Percentiles rank a stretch among this genome's conserved stretches.
phyloP scores from a whole-genome alignment of 92 coral and sea anemone genomes.

The Palythoa heliodiscus region DNA sequence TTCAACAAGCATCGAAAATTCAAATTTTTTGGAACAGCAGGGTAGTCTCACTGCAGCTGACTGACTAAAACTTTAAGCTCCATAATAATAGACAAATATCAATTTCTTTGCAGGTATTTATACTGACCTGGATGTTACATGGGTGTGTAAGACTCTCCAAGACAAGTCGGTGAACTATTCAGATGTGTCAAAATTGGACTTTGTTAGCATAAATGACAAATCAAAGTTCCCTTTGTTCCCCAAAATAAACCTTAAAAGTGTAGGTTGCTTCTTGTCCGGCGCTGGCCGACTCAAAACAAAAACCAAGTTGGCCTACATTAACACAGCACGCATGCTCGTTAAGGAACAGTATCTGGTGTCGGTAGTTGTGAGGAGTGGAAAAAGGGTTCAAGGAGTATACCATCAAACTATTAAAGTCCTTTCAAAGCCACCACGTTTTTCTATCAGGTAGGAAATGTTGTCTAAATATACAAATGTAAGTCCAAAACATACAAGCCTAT shows the following conservation, averaged over 20 bases:
- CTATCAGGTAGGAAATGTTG: neutral
- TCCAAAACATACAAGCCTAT: no score
- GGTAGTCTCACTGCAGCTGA: no score
- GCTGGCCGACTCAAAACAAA: neutral
- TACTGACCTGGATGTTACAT: constrained; percentile 6
- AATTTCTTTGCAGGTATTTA: neutral
- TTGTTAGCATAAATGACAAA: neutral
- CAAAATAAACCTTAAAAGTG: no score
- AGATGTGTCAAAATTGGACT: neutral
- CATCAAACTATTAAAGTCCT: neutral
- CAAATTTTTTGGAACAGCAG: neutral
- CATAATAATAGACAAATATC: neutral
- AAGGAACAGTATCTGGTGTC: neutral
- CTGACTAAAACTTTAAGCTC: no score
- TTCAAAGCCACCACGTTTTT: constrained; percentile 6
- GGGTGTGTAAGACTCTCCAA: neutral
- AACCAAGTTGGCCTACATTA: neutral
- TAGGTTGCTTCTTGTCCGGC: neutral
- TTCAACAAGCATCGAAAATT: no score
- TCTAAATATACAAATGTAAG: neutral
- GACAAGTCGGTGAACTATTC: neutral
- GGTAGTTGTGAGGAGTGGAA: neutral
- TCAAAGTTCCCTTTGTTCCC: neutral
- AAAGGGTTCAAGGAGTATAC: neutral
- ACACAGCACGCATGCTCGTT: neutral